Evolutionary conservation across 2,113 vertebrate genomes (phyloP).

Genomic region (Heterochromis multidens): DNA sequence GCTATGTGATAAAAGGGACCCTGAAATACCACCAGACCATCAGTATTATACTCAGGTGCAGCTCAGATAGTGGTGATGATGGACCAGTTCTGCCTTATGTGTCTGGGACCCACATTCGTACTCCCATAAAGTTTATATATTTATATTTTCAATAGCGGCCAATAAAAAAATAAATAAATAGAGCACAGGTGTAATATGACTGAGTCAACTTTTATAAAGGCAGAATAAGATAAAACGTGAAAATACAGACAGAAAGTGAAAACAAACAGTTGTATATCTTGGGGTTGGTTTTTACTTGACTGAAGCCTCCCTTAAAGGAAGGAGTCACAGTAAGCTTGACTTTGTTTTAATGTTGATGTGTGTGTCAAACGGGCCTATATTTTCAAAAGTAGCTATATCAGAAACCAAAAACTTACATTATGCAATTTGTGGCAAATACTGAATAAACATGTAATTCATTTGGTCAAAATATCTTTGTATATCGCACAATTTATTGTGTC

Average conservation of each 20-base stretch:
- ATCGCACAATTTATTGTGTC: not conserved
- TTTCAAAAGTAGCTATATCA: not conserved
- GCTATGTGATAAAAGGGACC: not conserved
- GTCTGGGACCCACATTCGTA: not conserved
- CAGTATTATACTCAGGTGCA: not conserved
- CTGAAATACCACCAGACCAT: not conserved
- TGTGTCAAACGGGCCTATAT: not conserved
- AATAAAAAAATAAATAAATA: not conserved
- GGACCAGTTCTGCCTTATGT: constrained; percentile 4
- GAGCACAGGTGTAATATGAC: fast-evolving
- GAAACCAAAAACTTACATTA: not conserved
- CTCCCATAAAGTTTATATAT: not conserved
- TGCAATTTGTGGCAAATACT: not conserved
- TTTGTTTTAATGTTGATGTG: not conserved
- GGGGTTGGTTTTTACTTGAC: no score
- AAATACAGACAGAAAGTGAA: no score
- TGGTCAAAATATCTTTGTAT: not conserved
- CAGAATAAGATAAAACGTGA: not conserved
- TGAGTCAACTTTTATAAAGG: not conserved
- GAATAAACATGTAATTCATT: not conserved
- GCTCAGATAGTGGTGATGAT: not conserved
- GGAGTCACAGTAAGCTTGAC: no score
- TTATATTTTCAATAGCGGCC: not conserved
- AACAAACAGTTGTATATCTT: no score
- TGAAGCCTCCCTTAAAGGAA: no score